phyloP scores from a whole-genome alignment of 2,113 vertebrate genomes.

The Plestiodon gilberti region DNA sequence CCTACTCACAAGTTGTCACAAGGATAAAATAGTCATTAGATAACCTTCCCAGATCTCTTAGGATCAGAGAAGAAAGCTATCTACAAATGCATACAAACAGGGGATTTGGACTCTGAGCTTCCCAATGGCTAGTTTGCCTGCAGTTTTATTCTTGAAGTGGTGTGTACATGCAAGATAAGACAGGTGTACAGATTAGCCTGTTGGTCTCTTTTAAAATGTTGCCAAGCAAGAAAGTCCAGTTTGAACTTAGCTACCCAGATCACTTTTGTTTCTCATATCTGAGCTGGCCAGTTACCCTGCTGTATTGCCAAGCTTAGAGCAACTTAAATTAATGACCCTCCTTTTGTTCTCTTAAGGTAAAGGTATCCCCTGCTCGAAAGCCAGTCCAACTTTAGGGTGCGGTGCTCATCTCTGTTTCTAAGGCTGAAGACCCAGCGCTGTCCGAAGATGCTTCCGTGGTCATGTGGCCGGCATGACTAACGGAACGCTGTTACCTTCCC shows the following conservation, averaged over 20 bases:
- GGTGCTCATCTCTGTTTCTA: too few species aligned
- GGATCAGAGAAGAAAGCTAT: not conserved
- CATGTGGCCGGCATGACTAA: too few species aligned
- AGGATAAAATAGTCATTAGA: not conserved
- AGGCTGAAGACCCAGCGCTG: too few species aligned
- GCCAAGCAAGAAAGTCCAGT: constrained; percentile 13
- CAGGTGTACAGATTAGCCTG: not conserved
- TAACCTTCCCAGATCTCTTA: not conserved
- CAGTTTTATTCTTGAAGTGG: not conserved
- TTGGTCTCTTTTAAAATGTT: not conserved
- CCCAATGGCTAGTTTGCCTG: not conserved
- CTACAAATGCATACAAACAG: not conserved
- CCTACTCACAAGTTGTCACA: not conserved
- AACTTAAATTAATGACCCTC: not conserved
- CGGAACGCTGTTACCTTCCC: too few species aligned
- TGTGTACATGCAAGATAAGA: not conserved
- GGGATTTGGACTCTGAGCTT: not conserved
- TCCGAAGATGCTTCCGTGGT: too few species aligned
- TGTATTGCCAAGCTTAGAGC: not conserved
- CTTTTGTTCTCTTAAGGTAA: constrained; percentile 24
- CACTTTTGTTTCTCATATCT: constrained; percentile 17
- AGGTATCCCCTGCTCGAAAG: too few species aligned
- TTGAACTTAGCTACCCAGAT: constrained; percentile 4
- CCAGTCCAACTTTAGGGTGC: too few species aligned
- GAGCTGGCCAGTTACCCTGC: not conserved